Percentiles rank a stretch among this genome's conserved stretches.
These are phyloP conservation scores for Pterobdella sp. DNA, from an alignment of 2,888 invertebrate genomes.

Conservation along the genomic window DNA sequence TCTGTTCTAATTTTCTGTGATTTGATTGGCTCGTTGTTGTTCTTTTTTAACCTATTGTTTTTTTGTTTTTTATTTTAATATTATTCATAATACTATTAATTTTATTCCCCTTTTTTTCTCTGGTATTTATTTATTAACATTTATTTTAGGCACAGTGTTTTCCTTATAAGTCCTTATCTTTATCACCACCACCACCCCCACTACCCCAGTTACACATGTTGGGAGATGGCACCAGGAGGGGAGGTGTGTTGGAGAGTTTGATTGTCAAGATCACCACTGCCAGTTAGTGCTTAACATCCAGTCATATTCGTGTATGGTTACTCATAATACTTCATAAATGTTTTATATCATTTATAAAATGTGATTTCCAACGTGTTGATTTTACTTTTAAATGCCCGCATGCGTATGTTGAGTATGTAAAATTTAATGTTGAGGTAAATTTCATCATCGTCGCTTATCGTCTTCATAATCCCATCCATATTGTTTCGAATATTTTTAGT, in stretches of 20 bases:
- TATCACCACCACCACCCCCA: slow-evolving; percentile 3
- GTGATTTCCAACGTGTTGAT: too few species aligned
- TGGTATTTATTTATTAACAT: background rate
- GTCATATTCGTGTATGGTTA: too few species aligned
- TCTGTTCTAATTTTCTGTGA: slow-evolving; percentile 34
- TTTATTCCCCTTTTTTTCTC: background rate
- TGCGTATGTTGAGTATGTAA: too few species aligned
- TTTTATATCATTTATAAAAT: too few species aligned
- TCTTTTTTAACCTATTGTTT: too few species aligned
- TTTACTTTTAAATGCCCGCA: too few species aligned
- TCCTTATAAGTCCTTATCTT: slow-evolving; percentile 7
- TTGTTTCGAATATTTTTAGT: too few species aligned
- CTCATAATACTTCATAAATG: too few species aligned
- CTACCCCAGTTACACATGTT: slow-evolving; percentile 65
- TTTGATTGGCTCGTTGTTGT: background rate
- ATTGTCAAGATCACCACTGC: slow-evolving; percentile 63
- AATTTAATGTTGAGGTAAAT: too few species aligned
- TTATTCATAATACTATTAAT: slow-evolving; percentile 1
- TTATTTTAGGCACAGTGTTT: background rate
- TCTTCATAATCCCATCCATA: too few species aligned
- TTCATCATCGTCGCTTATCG: too few species aligned
- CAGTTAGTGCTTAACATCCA: too few species aligned
- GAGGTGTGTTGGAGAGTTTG: slow-evolving; percentile 73
- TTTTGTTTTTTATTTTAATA: background rate
- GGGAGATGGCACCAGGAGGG: slow-evolving; percentile 73